Evolutionary conservation across 2,113 vertebrate species (phyloP).

Genomic region (Cyprichromis sp.): DNA sequence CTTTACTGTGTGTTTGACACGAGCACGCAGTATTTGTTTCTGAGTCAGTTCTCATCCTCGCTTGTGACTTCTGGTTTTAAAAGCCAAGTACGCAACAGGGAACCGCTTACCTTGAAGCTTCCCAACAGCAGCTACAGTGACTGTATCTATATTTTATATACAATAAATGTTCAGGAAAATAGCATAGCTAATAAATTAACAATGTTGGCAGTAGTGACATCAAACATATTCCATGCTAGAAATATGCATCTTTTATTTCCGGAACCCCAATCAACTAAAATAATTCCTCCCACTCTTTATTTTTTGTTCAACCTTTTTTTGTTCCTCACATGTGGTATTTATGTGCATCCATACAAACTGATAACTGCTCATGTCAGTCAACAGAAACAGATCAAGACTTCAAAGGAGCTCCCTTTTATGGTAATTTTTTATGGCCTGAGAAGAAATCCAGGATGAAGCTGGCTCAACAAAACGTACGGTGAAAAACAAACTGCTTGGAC

Average conservation of each 20-base stretch:
- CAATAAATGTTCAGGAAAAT: background rate
- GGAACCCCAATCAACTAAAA: background rate
- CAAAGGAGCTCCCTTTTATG: background rate
- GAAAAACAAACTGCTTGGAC: background rate
- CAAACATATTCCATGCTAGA: background rate
- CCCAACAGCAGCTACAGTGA: background rate
- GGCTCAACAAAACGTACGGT: background rate
- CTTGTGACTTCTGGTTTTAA: background rate
- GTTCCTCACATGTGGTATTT: background rate
- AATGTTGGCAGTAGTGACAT: background rate
- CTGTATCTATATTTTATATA: background rate
- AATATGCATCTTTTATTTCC: background rate
- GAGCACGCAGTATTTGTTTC: background rate
- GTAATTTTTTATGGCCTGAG: background rate
- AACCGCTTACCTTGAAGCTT: background rate
- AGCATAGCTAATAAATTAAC: background rate
- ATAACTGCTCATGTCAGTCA: background rate
- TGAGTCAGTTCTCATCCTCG: background rate
- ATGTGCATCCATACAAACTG: background rate
- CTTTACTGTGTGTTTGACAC: background rate
- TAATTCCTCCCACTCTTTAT: background rate
- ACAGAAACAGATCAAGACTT: background rate
- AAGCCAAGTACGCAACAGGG: background rate
- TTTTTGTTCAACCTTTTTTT: background rate
- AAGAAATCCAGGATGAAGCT: background rate